Evolutionary conservation across 2,888 invertebrate genomes (phyloP), one percentile per base, ranked within the genome.

Genomic region (Uloborus plumipes): DNA sequence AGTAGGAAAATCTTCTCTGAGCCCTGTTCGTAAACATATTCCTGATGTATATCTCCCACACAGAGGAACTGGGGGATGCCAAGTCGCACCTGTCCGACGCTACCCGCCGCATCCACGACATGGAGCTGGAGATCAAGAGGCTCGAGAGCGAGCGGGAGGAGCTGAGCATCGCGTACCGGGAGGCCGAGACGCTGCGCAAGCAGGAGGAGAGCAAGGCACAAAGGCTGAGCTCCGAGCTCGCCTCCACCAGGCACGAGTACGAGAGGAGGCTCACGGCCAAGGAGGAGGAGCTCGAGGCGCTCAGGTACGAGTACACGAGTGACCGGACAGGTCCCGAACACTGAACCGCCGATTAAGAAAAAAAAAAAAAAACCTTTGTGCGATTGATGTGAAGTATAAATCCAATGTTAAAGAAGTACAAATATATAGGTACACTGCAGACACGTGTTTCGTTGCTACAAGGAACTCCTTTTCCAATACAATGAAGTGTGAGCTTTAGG

Each of bases 91-190:
- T 99, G 90, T 94, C 95, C 89, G 99, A 99, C 91, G 93, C 98
- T 91, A 98, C 93, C 91, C 95, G 99, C 90, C 94, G 97, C 91
- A 93, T 98, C 90, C 98, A 98, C 91, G 99, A 99, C 91, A 92
- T 98, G 91, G 98, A 98, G 90, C 92, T 96, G 91, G 98, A 95
- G 92, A 94, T 95, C 91, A 96, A 96, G 90, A 95, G 98, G 89
- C 93, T 99, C 91, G 98, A 99, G 92, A 98, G 97, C 90, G 99
- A 99, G 92, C 95, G 99, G 89, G 98, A 99, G 90, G 97, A 98
- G 92, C 94, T 99, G 89, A 96, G 97, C 87, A 95, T 95, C 87
- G 98, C 98, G 88, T 97, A 98, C 93, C 96, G 96, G 91, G 99
- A 99, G 92, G 97, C 98, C 87, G 99, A 99, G 91, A 96, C 97